A percentile compares a stretch with the other conserved stretches of the same genome.
Conservation (phyloP, 2,797 vertebrate species). For the Toxotes lorentzi region DNA sequence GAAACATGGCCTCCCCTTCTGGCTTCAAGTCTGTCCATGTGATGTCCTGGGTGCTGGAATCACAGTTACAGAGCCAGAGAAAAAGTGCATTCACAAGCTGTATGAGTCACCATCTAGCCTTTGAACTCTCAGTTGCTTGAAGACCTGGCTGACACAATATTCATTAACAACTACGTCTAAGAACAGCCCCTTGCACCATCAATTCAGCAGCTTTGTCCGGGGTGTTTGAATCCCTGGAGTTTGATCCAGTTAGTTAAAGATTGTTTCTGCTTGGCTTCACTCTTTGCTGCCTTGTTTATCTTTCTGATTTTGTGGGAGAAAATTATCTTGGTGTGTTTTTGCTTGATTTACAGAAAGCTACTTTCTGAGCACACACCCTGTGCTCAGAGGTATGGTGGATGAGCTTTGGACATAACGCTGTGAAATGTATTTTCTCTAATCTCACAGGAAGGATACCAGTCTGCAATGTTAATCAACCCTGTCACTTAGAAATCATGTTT, state of each 20-base stretch:
- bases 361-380: background rate
- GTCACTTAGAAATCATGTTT: background rate
- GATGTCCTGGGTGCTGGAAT: constrained; percentile 17
- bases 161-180: background rate
- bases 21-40: constrained; percentile 14
- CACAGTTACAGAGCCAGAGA: constrained; percentile 26
- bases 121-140: background rate
- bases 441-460: background rate
- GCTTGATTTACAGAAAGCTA: background rate
- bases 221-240: background rate
- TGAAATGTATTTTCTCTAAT: background rate
- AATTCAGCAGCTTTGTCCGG: background rate
- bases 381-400: background rate
- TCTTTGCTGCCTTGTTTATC: background rate
- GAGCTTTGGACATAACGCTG: background rate
- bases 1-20: constrained; percentile 30
- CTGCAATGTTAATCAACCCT: no score
- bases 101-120: background rate
- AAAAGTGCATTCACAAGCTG: background rate
- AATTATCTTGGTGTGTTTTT: background rate
- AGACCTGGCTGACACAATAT: background rate
- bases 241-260: background rate
- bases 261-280: background rate
- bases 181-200: background rate
- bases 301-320: background rate